Evolutionary conservation across 2,113 vertebrate species (phyloP).

Genomic region (Ptilorrhoa leucosticta): DNA sequence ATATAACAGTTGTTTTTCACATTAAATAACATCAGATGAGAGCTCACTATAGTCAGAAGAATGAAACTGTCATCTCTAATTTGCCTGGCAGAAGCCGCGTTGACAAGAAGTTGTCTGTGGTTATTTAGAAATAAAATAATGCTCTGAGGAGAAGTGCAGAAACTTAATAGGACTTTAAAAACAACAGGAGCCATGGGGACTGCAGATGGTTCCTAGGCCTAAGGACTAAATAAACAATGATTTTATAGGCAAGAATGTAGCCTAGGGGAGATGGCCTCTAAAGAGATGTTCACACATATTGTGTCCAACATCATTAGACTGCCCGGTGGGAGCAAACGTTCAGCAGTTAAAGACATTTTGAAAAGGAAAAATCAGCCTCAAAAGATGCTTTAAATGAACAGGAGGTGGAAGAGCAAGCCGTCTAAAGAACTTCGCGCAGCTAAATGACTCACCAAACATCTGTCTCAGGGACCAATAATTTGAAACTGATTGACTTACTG

Average conservation of each 20-base stretch:
- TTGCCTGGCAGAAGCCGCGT: constrained; percentile 1
- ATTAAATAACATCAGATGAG: constrained; percentile 51
- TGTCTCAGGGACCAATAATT: constrained; percentile 54
- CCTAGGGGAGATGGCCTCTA: constrained; percentile 69
- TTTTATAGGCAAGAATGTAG: constrained; percentile 70
- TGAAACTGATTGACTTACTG: constrained; percentile 48
- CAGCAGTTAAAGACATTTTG: constrained; percentile 47
- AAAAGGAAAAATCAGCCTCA: constrained; percentile 48
- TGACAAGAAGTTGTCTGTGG: constrained; percentile 58
- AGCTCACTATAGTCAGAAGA: constrained; percentile 51
- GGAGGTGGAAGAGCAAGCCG: constrained; percentile 42
- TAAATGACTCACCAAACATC: constrained; percentile 44
- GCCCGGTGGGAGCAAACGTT: constrained; percentile 65
- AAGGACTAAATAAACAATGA: constrained; percentile 69
- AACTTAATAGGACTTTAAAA: constrained; percentile 81
- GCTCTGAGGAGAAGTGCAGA: constrained; percentile 72
- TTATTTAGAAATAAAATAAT: constrained; percentile 78
- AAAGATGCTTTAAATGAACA: constrained; percentile 55
- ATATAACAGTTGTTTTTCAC: constrained; percentile 47
- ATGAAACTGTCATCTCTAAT: constrained; percentile 69
- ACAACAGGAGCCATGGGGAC: constrained; percentile 72
- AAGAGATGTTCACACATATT: constrained; percentile 64
- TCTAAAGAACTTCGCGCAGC: not conserved
- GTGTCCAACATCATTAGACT: constrained; percentile 79
- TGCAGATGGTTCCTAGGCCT: constrained; percentile 76